phyloP scores from a whole-genome alignment of 1,140 invertebrate species.

The Bombus polaris region DNA sequence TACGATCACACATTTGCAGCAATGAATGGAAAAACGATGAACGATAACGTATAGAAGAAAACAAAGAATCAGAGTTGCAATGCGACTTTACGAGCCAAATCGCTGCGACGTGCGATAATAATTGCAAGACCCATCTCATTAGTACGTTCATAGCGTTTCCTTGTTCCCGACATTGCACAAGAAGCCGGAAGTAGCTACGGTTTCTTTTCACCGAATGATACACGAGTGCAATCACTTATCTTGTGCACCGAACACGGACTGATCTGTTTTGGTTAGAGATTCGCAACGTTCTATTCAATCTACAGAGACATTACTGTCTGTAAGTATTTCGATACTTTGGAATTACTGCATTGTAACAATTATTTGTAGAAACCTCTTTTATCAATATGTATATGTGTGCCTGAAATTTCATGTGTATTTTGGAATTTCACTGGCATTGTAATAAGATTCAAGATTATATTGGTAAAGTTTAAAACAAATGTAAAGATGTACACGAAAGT shows the following conservation, averaged over 20 bases:
- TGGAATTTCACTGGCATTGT: background rate
- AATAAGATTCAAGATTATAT: background rate
- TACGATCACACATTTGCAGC: background rate
- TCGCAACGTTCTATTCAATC: background rate
- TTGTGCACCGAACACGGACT: background rate
- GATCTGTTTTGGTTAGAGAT: conserved; percentile 20
- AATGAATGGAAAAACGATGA: background rate
- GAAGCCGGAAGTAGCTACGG: conserved; percentile 59
- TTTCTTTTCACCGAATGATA: conserved; percentile 47
- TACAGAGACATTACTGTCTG: background rate
- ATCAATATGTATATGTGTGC: too few species aligned
- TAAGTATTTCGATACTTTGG: background rate
- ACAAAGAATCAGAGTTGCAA: too few species aligned
- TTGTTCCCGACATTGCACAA: conserved; percentile 54
- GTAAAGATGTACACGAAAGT: too few species aligned
- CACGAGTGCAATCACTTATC: conserved; percentile 57
- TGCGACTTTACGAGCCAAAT: background rate
- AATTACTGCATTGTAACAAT: background rate
- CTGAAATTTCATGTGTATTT: too few species aligned
- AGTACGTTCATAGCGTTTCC: conserved; percentile 46
- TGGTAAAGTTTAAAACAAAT: too few species aligned
- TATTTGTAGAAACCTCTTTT: too few species aligned
- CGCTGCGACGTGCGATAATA: conserved; percentile 17
- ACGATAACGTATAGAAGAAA: background rate
- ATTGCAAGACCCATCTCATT: conserved; percentile 42